Evolutionary conservation across 2,888 invertebrate species (phyloP), one percentile per base, ranked within the genome.

Genomic region (Sericinus montela): DNA sequence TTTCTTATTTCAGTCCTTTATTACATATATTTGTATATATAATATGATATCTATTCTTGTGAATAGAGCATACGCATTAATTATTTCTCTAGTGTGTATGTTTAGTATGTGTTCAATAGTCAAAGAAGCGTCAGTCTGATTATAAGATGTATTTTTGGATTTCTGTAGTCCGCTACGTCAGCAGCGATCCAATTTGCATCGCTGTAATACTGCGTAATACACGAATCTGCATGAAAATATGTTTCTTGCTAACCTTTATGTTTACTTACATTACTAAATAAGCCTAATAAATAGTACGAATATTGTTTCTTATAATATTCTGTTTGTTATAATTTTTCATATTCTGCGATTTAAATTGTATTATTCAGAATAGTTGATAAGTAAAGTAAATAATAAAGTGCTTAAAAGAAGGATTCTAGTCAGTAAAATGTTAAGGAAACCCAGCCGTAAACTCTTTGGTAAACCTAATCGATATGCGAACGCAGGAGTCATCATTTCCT

Each of bases 141-240:
- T 56, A 54, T 51, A 58, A 55, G 55, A 57, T 61, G 61, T 81
- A 81, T 80, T 80, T 82, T 77, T 71, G 74, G 80, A 71, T 60
- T 62, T 59, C 64, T 68, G 7, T 25, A 7, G 70, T 63, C 69
- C 61, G 32, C 54, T 45, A 66, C 75, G 65, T 72, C 67, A 65
- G 65, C 65, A 52, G 55, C 53, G 52, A 54, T 55, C 55, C 58
- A 60, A n/a, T 60, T 63, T 51, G 59, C 60, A n/a, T 57, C 54
- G 53, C 58, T 58, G 55, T 55, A 55, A 63, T 56, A 51, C 53
- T 39, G 42, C 55, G 51, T 58, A 60, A 56, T 62, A 51, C 54
- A 53, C 56, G 39, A 46, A 45, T 56, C 38, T 51, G 34, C 44
- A 29, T 46, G 37, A 29, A 48, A 15, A 32, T 25, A 42, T 45